Evolutionary conservation across 2,888 invertebrate species (phyloP), one percentile per base, ranked within the genome.

Genomic region (Protophormia terraenovae): DNA sequence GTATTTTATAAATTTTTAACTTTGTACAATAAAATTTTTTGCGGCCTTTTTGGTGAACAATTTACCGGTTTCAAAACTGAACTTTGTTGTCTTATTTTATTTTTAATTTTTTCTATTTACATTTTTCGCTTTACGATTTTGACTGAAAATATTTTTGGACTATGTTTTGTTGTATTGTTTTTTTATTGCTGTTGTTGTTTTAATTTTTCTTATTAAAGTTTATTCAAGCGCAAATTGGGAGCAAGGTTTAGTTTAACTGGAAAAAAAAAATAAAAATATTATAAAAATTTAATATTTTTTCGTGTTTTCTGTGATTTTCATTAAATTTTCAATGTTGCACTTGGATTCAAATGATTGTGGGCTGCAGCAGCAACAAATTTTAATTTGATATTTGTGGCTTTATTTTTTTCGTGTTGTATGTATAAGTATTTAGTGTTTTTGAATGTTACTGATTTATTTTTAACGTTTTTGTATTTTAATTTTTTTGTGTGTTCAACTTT

Each of bases 221-320:
- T 86, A 88, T 87, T 87, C 87, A 88, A 87, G 88, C 88, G 88
- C 87, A 84, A 88, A 88, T 88, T 87, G 88, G 87, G 88, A 87
- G 88, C 88, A 87, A 88, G 88, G 88, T 87, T 88, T 84, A 87
- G 84, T 82, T 83, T 73, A 80, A 75, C 38, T 81, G 60, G 45
- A 32, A 55, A 53, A 73, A 67, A 50, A 76, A 38, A n/a, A n/a
- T n/a, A n/a, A n/a, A n/a, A n/a, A n/a, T n/a, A n/a, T 16, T n/a
- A 62, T 79, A 84, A 86, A 84, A 86, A 86, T 78, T 85, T 86
- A 77, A 85, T 86, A 82, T 86, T 79, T 73, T 86, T 82, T 84
- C 6, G 79, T 75, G 29, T 76, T 50, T 69, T 83, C 66, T 83
- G 76, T 67, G 24, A 84, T 75, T 84, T 81, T 78, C 66, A 81